These are phyloP conservation scores for Coracias cyanogaster DNA, from an alignment of 2,797 vertebrate species.

Conservation along the genomic window DNA sequence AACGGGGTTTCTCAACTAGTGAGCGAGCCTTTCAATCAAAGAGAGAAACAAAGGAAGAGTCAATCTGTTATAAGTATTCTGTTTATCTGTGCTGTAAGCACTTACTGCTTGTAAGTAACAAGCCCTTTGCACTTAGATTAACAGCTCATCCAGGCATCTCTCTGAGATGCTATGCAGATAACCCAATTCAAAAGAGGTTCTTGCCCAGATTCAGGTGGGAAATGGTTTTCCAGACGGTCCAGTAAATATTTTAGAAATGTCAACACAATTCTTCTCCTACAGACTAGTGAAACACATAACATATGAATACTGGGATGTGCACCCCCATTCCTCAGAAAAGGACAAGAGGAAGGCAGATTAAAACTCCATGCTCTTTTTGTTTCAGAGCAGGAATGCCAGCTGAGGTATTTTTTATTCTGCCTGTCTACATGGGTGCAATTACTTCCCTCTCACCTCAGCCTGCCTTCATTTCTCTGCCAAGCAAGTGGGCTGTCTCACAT, in stretches of 20 bases:
- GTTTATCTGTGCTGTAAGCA: slow-evolving; percentile 15
- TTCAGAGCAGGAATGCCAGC: not conserved
- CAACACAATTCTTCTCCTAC: not conserved
- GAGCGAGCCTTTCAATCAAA: not conserved
- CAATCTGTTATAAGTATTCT: not conserved
- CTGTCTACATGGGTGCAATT: not conserved
- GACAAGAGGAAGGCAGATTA: not conserved
- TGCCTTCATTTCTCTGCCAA: not conserved
- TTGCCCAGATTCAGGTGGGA: not conserved
- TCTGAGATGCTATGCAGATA: not conserved
- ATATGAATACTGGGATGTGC: not conserved
- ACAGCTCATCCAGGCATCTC: not conserved
- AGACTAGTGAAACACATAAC: not conserved
- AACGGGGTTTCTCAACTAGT: not conserved
- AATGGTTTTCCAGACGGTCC: not conserved
- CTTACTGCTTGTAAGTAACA: not conserved
- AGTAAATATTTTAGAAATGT: not conserved
- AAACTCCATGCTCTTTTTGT: not conserved
- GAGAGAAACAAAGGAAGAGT: not conserved
- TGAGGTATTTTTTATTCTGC: not conserved
- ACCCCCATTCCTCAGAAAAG: not conserved
- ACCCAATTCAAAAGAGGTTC: not conserved
- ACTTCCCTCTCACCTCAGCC: not conserved
- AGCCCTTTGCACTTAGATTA: not conserved
- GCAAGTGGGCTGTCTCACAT: not conserved